These are phyloP conservation scores for Prolemur simus DNA, from an alignment of 2,113 vertebrate genomes.

Conservation along the genomic window DNA sequence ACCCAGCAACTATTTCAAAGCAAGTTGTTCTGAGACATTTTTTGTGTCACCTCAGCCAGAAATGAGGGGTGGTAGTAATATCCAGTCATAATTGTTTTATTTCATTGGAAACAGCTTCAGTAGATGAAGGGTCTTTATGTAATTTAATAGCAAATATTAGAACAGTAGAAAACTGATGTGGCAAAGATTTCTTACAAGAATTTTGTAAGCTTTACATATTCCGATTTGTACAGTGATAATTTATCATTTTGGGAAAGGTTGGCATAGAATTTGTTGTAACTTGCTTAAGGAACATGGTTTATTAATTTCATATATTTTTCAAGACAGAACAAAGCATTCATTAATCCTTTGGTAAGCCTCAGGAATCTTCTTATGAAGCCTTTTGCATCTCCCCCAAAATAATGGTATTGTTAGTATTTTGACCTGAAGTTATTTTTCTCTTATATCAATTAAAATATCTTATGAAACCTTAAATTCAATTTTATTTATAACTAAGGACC, in stretches of 20 bases:
- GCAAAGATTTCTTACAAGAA: background rate
- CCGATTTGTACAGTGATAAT: background rate
- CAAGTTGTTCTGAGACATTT: background rate
- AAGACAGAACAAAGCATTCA: background rate
- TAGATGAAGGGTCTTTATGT: background rate
- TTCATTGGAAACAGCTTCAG: background rate
- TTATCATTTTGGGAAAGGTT: background rate
- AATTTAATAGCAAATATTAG: background rate
- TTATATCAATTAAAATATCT: background rate
- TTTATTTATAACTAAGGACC: background rate
- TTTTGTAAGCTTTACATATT: background rate
- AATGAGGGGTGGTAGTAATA: background rate
- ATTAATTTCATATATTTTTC: background rate
- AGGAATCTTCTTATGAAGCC: background rate
- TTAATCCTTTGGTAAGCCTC: background rate
- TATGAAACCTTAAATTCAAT: background rate
- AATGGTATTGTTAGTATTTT: background rate
- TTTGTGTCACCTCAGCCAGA: no score
- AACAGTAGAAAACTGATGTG: background rate
- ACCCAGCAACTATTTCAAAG: background rate
- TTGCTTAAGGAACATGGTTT: background rate
- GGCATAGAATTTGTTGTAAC: background rate
- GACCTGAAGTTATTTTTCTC: background rate
- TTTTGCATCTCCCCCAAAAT: background rate
- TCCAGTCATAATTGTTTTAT: background rate